phyloP scores from a whole-genome alignment of 1,140 invertebrate genomes.

The Polypedilum pembai region DNA sequence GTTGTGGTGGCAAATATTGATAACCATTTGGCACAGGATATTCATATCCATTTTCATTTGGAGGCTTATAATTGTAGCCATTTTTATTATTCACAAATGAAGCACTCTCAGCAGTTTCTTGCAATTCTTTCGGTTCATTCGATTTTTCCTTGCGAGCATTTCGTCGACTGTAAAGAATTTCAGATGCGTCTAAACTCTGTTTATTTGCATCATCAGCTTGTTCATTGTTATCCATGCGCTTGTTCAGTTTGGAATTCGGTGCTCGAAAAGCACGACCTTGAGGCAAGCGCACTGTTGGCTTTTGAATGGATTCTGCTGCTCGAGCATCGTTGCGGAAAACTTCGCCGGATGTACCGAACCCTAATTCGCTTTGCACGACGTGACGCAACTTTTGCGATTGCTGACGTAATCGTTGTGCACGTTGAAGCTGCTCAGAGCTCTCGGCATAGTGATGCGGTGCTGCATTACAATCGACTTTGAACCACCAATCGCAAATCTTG shows the following conservation, averaged over 20 bases:
- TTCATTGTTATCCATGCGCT: slow-evolving; percentile 8
- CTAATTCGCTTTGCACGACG: slow-evolving; percentile 1
- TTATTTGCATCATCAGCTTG: not conserved
- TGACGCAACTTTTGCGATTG: slow-evolving; percentile 24
- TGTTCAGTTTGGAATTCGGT: not conserved
- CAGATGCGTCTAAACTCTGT: slow-evolving; percentile 18
- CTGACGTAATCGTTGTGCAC: slow-evolving; percentile 35
- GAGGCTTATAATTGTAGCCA: slow-evolving; percentile 36
- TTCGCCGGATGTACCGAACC: slow-evolving; percentile 26
- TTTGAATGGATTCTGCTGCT: slow-evolving; percentile 18
- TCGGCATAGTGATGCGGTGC: slow-evolving; percentile 71
- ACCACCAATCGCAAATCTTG: slow-evolving; percentile 84
- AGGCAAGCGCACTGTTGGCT: slow-evolving; percentile 15
- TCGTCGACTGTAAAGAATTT: slow-evolving; percentile 30
- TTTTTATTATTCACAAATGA: slow-evolving; percentile 54
- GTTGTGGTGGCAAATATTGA: slow-evolving; percentile 11
- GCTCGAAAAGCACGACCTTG: slow-evolving; percentile 24
- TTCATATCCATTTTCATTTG: not conserved
- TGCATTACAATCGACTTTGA: slow-evolving; percentile 78
- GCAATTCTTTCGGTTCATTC: slow-evolving; percentile 49
- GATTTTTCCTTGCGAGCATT: not conserved
- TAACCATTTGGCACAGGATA: not conserved
- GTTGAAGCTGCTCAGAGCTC: slow-evolving; percentile 62
- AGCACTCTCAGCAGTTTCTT: slow-evolving; percentile 64
- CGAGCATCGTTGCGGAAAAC: slow-evolving; percentile 26